Evolutionary conservation across 2,113 vertebrate species (phyloP).

Genomic region (Tyto alba): DNA sequence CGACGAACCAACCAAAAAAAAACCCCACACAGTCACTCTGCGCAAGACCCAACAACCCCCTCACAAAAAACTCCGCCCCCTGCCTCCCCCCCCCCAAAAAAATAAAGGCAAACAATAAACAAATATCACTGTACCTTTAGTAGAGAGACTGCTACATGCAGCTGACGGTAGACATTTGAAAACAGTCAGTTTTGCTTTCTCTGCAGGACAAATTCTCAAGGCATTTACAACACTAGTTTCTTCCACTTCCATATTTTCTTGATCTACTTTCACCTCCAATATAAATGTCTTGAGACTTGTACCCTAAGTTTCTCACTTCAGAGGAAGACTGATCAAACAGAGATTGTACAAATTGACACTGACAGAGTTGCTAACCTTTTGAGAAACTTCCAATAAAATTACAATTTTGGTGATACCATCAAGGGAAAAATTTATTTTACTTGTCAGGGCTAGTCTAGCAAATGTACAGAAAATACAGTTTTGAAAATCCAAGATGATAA

Average conservation of each 20-base stretch:
- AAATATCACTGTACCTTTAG: background rate
- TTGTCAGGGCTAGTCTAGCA: background rate
- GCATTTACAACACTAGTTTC: background rate
- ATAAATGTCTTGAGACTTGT: background rate
- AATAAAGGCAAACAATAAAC: background rate
- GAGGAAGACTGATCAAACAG: background rate
- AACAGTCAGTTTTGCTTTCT: background rate
- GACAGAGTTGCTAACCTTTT: background rate
- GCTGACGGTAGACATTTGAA: background rate
- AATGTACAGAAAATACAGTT: background rate
- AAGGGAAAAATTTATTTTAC: background rate
- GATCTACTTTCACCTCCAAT: background rate
- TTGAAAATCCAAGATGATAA: slow-evolving; percentile 20
- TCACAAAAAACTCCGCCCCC: too few species aligned
- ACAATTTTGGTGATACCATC: background rate
- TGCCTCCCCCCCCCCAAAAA: background rate
- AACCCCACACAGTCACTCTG: background rate
- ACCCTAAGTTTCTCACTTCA: background rate
- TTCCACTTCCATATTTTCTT: background rate
- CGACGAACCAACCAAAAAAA: background rate
- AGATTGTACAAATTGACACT: background rate
- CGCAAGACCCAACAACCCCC: background rate
- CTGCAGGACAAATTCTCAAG: background rate
- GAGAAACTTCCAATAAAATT: background rate
- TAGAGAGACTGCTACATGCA: background rate